Conservation (phyloP, 1,140 invertebrate genomes). For the Pseudoatta argentina region DNA sequence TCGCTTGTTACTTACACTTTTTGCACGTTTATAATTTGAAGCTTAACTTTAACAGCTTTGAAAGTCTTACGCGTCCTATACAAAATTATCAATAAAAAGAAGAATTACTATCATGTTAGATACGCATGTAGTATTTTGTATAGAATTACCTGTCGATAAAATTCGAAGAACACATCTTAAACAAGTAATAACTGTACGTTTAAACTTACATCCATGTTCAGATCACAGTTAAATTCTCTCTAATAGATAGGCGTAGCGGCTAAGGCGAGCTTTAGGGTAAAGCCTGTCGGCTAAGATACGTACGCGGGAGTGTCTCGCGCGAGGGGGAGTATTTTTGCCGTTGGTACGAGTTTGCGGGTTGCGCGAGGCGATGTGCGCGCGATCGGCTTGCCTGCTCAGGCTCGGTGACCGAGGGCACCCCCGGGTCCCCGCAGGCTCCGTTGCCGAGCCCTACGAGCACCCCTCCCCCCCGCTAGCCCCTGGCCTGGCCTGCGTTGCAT, state of each 20-base stretch:
- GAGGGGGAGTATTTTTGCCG: constrained; percentile 81
- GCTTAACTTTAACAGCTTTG: background rate
- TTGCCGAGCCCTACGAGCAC: constrained; percentile 75
- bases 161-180: constrained; percentile 23
- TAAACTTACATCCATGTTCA: background rate
- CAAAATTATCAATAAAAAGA: background rate
- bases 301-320: constrained; percentile 73
- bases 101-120: background rate
- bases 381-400: constrained; percentile 76
- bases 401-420: constrained; percentile 82
- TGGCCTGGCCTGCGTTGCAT: constrained; percentile 70
- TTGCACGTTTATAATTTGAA: background rate
- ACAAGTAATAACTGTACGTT: constrained; percentile 17
- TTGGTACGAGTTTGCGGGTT: constrained; percentile 83
- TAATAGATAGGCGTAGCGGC: constrained; percentile 20
- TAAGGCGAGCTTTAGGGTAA: constrained; percentile 64
- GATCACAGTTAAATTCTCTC: constrained; percentile 33
- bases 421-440: constrained; percentile 73
- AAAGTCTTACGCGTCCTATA: background rate
- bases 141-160: constrained; percentile 6
- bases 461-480: constrained; percentile 75
- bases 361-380: constrained; percentile 81
- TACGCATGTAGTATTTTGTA: constrained; percentile 7
- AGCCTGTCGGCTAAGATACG: constrained; percentile 62
- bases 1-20: constrained; percentile 11